A percentile compares a stretch with the other conserved stretches of the same genome.
phyloP scores from a whole-genome alignment of 2,113 vertebrate species.

The Herpailurus yagouaroundi region DNA sequence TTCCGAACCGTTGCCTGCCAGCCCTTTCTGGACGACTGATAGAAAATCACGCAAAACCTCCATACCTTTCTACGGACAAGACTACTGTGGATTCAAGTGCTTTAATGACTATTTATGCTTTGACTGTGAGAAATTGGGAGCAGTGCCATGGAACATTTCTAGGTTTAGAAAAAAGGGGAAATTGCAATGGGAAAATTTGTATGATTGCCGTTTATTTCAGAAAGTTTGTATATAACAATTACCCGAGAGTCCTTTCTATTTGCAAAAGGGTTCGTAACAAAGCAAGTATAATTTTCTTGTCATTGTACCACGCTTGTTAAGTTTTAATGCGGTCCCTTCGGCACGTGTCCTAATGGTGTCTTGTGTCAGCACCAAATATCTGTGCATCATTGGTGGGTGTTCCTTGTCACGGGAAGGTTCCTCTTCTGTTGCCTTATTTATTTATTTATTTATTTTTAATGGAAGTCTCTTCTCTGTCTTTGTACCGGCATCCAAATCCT shows the following conservation, averaged over 20 bases:
- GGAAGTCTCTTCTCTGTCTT: constrained; percentile 47
- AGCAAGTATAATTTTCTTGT: constrained; percentile 56
- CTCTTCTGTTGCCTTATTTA: constrained; percentile 74
- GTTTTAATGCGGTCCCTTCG: constrained; percentile 58
- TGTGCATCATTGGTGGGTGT: constrained; percentile 48
- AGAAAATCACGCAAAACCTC: constrained; percentile 63
- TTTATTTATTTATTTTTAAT: constrained; percentile 50
- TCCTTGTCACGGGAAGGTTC: constrained; percentile 66
- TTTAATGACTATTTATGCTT: constrained; percentile 78
- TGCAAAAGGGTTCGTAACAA: constrained; percentile 64
- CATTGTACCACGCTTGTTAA: constrained; percentile 37
- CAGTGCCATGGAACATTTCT: constrained; percentile 36
- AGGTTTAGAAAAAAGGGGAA: constrained; percentile 28
- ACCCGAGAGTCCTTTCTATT: constrained; percentile 64
- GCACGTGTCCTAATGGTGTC: constrained; percentile 47
- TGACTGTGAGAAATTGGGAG: constrained; percentile 44
- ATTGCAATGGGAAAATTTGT: constrained; percentile 27
- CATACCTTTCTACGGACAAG: constrained; percentile 63
- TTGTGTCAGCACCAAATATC: background rate
- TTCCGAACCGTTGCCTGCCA: constrained; percentile 64
- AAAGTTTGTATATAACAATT: constrained; percentile 74
- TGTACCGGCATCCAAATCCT: constrained; percentile 53
- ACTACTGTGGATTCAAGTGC: constrained; percentile 76
- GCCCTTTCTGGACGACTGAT: constrained; percentile 71
- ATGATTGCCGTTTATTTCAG: constrained; percentile 65